These are phyloP conservation scores for Astreopora myriophthalma DNA, from an alignment of 64 coral and sea anemone species.

Conservation along the genomic window DNA sequence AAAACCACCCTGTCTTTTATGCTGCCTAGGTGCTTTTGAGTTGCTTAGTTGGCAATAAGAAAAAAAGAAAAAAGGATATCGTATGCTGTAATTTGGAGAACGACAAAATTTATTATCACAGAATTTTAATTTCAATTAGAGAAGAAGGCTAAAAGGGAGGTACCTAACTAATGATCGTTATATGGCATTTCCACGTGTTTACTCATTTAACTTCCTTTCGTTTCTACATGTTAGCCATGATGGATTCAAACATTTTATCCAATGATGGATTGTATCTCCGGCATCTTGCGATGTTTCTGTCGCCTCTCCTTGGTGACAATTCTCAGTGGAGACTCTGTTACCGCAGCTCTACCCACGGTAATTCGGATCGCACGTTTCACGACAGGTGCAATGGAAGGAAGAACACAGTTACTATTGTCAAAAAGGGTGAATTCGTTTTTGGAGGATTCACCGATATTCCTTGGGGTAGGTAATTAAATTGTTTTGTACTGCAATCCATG, in stretches of 20 bases:
- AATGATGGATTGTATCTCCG: neutral
- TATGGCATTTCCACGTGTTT: neutral
- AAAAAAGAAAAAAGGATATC: no score
- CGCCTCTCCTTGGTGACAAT: neutral
- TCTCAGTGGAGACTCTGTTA: neutral
- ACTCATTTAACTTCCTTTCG: neutral
- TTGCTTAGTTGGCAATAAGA: no score
- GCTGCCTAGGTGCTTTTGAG: no score
- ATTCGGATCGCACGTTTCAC: neutral
- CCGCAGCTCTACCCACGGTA: neutral
- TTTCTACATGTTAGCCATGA: neutral
- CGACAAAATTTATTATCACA: no score
- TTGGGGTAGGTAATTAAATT: neutral
- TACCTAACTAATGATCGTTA: no score
- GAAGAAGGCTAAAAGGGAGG: no score
- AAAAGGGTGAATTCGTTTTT: neutral
- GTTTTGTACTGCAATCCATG: neutral
- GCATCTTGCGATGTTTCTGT: neutral
- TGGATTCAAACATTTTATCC: neutral
- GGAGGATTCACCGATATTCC: conserved; percentile 26
- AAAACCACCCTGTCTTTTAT: no score
- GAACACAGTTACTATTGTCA: neutral
- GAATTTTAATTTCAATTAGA: no score
- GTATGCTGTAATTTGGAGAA: no score
- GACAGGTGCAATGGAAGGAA: neutral